These are phyloP conservation scores for Galemys pyrenaicus DNA, from an alignment of 2,113 vertebrate genomes.

Conservation along the genomic window DNA sequence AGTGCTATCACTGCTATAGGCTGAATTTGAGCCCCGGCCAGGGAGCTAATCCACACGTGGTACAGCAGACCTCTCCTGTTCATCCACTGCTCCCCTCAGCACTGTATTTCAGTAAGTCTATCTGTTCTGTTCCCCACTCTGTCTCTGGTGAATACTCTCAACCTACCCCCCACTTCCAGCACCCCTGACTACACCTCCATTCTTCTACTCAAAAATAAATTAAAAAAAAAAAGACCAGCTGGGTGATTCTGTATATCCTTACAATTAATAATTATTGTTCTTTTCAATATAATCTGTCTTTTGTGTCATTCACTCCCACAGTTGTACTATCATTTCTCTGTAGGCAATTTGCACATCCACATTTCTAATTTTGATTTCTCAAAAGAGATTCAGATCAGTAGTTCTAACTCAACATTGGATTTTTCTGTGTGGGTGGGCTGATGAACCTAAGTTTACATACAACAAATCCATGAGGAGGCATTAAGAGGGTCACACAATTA, in stretches of 20 bases:
- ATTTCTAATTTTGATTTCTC: conserved; percentile 15
- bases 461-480: not conserved
- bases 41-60: too few species aligned
- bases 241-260: not conserved
- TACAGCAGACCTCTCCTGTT: too few species aligned
- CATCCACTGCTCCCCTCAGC: too few species aligned
- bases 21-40: too few species aligned
- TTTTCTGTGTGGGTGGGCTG: not conserved
- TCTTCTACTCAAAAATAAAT: too few species aligned
- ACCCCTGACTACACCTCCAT: too few species aligned
- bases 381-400: not conserved
- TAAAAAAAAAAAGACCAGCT: not conserved
- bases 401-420: not conserved
- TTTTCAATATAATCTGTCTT: not conserved
- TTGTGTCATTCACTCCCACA: not conserved
- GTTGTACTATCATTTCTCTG: not conserved
- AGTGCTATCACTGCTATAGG: too few species aligned
- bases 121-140: too few species aligned
- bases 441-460: not conserved
- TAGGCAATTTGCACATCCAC: not conserved
- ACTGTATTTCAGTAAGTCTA: too few species aligned
- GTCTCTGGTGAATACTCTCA: too few species aligned
- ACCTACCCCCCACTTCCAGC: too few species aligned
- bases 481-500: not conserved
- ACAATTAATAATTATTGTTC: not conserved